phyloP scores from a whole-genome alignment of 2,888 invertebrate species.

The Folsomia candida region DNA sequence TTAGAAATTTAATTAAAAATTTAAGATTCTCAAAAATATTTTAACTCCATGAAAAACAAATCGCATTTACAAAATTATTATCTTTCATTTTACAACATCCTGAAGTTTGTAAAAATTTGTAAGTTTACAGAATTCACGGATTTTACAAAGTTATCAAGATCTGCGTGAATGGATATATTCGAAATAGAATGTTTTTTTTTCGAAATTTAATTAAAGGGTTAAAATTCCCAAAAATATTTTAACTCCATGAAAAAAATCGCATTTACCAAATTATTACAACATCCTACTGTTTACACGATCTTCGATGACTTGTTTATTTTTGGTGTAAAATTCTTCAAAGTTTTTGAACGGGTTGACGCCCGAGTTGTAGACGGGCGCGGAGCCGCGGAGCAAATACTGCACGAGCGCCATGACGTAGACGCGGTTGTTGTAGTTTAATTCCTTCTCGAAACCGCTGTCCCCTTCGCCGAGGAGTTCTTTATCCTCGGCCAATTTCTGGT shows the following conservation, averaged over 20 bases:
- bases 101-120: too few species aligned
- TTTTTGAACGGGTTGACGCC: background rate
- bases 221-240: background rate
- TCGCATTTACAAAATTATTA: too few species aligned
- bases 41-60: background rate
- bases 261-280: background rate
- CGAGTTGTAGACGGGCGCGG: background rate
- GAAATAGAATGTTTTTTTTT: too few species aligned
- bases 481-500: conserved; percentile 13
- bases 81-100: too few species aligned
- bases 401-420: conserved; percentile 10
- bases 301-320: background rate
- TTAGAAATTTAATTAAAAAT: too few species aligned
- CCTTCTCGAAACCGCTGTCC: conserved; percentile 5
- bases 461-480: background rate
- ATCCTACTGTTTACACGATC: background rate
- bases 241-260: background rate
- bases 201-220: background rate
- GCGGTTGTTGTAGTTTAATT: conserved; percentile 18
- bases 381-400: conserved; percentile 8
- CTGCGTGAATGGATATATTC: too few species aligned
- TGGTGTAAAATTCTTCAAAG: background rate
- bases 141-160: too few species aligned
- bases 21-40: too few species aligned
- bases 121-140: too few species aligned